phyloP scores from a whole-genome alignment of 2,113 vertebrate species.

The Rostratula benghalensis region DNA sequence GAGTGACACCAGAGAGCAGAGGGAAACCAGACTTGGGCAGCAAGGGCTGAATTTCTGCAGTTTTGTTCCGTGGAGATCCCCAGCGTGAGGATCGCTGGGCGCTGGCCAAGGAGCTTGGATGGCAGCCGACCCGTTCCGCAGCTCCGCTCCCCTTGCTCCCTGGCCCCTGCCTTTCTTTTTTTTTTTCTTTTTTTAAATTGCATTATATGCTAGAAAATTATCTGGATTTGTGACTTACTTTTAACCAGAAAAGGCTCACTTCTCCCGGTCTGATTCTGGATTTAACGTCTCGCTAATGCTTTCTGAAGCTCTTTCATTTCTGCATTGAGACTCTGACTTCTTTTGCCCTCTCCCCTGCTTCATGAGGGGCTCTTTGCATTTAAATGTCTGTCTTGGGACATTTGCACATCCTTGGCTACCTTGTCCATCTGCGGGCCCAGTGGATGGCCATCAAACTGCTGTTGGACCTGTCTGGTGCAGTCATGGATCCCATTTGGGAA shows the following conservation, averaged over 20 bases:
- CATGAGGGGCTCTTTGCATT: not conserved
- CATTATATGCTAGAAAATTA: slow-evolving; percentile 40
- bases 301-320: not conserved
- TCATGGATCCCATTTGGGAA: not conserved
- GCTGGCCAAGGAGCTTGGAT: slow-evolving; percentile 42
- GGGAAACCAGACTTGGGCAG: slow-evolving; percentile 29
- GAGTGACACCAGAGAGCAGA: slow-evolving; percentile 37
- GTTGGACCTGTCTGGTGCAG: not conserved
- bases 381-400: not conserved
- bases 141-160: slow-evolving; percentile 4
- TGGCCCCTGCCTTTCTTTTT: not conserved
- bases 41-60: slow-evolving; percentile 29
- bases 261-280: not conserved
- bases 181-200: slow-evolving; percentile 37
- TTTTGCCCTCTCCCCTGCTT: not conserved
- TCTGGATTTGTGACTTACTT: slow-evolving; percentile 37
- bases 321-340: not conserved
- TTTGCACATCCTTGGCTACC: not conserved
- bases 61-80: slow-evolving; percentile 35
- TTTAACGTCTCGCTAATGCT: not conserved
- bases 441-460: fast-evolving
- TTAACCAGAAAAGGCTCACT: slow-evolving; percentile 29
- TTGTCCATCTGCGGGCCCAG: not conserved
- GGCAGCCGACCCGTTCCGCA: slow-evolving; percentile 47
- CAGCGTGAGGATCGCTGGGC: slow-evolving; percentile 18